Base-by-base conservation (phyloP, 2,888 invertebrate species). In the Nasonia oneida region DNA sequence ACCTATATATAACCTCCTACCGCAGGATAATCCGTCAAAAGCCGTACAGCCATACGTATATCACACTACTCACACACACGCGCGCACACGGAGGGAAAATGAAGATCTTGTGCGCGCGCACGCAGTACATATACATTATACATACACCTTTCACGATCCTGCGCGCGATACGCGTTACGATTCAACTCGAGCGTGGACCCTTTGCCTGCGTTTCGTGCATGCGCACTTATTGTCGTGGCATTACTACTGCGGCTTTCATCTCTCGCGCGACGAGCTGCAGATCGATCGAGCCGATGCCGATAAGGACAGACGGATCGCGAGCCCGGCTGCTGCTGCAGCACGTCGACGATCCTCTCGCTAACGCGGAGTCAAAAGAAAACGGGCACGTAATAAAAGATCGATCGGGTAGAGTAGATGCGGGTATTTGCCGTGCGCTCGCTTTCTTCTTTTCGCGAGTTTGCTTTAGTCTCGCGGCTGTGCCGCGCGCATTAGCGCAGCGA, bases 341-440 rank as follows among this genome's bases (percentile, higher is more conserved):
- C 57, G 57, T 61, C 57, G 53, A 15, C 23, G 50, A 37, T 39
- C 64, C 39, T 47, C 64, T 74, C 50, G 23, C 50, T 79, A 84
- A 74, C 84, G 74, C 84, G 74, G 73, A 84, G 74, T 84, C 73
- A 74, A 79, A 79, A 79, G 84, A 84, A 29, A 29, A 84, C 73
- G 79, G 67, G 64, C 50, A 79, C 78, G 39, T 73, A 79, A 79
- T 79, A 84, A 84, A 84, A 84, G 84, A 84, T 84, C 79, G 74
- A 84, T 79, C 18, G 83, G 71, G 39, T 39, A 29, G 39, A 64
- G 47, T 37, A 64, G 15, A 57, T 64, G 75, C 42, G 67, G 47
- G 37, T 57, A 71, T 18, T 6, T 74, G 23, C 29, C 39, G 57
- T 0, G 42, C 29, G 15, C 37, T 50, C n/a, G 12, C 53, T 80